A percentile compares a stretch with the other conserved stretches of the same genome.
These are phyloP conservation scores for Glaucidium brasilianum DNA, from an alignment of 2,113 vertebrate genomes.

Conservation along the genomic window DNA sequence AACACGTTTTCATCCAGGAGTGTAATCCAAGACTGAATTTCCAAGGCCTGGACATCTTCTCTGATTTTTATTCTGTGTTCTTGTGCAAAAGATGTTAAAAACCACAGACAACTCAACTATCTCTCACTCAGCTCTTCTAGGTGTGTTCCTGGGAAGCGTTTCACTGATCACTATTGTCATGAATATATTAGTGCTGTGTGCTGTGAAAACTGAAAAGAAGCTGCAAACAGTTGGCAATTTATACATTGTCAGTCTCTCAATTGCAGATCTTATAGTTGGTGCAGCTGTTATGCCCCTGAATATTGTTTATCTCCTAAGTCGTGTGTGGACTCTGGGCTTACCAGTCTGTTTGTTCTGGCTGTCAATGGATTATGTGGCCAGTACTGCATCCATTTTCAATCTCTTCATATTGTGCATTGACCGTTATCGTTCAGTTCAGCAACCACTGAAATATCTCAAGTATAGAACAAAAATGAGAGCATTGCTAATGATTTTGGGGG, in stretches of 20 bases:
- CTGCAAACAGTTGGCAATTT: constrained; percentile 93
- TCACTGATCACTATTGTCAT: constrained; percentile 87
- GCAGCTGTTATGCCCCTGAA: constrained; percentile 91
- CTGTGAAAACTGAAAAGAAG: constrained; percentile 86
- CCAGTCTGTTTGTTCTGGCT: constrained; percentile 92
- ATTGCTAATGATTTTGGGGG: constrained; percentile 79
- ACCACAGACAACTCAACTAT: constrained; percentile 42
- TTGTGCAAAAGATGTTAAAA: constrained; percentile 51
- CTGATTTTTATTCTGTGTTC: neutral
- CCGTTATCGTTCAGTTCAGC: constrained; percentile 89
- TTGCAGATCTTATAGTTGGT: constrained; percentile 91
- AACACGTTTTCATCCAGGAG: neutral
- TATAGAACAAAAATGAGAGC: constrained; percentile 90
- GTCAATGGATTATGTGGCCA: constrained; percentile 97
- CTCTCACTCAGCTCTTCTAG: constrained; percentile 71
- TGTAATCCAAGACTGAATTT: neutral
- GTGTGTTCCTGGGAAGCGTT: constrained; percentile 81
- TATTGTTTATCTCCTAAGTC: constrained; percentile 82
- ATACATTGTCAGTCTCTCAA: constrained; percentile 91
- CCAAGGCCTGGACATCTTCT: neutral
- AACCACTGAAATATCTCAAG: constrained; percentile 86
- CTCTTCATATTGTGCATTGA: constrained; percentile 92
- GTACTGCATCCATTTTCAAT: constrained; percentile 94
- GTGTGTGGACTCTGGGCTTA: constrained; percentile 79
- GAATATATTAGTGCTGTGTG: constrained; percentile 90